Evolutionary conservation across 37 sponge, comb jelly and placozoan species (phyloP).

Genomic region (Hormiphora californensis): DNA sequence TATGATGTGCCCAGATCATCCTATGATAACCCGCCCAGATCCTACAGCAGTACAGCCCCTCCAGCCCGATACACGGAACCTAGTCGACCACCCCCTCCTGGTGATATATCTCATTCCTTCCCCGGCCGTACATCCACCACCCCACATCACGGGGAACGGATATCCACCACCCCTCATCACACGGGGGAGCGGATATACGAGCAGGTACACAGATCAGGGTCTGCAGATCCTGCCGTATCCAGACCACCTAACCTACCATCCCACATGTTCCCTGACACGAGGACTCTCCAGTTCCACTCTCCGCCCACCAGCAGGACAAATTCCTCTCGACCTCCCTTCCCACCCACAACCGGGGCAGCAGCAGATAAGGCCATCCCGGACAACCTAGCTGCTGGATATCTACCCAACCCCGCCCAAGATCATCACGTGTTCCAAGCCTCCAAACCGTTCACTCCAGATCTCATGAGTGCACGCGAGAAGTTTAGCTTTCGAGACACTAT

Average conservation of each 20-base stretch:
- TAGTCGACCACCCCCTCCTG: neutral
- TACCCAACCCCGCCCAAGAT: neutral
- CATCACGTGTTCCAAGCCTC: too few relatives aligned
- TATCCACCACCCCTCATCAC: too few relatives aligned
- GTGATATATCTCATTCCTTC: neutral
- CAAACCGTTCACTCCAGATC: neutral
- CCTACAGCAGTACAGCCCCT: neutral
- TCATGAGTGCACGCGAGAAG: neutral
- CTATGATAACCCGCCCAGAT: neutral
- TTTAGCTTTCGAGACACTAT: slow-evolving; percentile 37
- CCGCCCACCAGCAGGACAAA: slow-evolving; percentile 8
- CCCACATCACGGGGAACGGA: neutral
- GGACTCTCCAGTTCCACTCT: slow-evolving; percentile 13
- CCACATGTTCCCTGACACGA: slow-evolving; percentile 22
- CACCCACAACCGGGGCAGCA: too few relatives aligned
- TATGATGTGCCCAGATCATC: neutral
- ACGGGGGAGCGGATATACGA: too few relatives aligned
- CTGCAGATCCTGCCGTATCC: neutral
- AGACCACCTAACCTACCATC: slow-evolving; percentile 12
- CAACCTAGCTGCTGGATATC: neutral
- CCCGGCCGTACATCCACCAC: neutral
- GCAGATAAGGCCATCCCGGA: slow-evolving; percentile 30
- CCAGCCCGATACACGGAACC: neutral
- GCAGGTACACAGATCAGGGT: too few relatives aligned
- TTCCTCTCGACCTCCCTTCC: neutral